phyloP scores from a whole-genome alignment of 2,888 invertebrate species.

The Monoplex corrugatus region DNA sequence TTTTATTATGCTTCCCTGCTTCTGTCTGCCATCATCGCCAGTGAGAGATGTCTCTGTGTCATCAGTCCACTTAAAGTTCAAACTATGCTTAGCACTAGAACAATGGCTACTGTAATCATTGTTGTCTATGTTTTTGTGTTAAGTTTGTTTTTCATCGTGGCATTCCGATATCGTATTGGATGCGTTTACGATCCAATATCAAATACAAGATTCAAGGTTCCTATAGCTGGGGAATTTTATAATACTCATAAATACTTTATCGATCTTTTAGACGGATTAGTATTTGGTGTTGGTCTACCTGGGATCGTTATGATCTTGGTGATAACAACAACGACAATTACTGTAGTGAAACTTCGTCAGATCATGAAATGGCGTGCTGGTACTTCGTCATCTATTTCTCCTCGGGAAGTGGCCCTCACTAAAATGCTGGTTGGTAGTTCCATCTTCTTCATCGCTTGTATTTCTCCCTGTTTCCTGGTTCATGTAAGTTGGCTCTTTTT shows the following conservation, averaged over 20 bases:
- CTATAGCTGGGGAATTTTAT: not conserved
- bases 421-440: not conserved
- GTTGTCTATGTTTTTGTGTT: not conserved
- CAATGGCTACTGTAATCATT: not conserved
- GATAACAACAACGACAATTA: not conserved
- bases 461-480: not conserved
- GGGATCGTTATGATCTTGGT: not conserved
- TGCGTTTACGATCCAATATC: not conserved
- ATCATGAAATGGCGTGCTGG: not conserved
- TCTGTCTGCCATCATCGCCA: not conserved
- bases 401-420: not conserved
- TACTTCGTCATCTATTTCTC: not conserved
- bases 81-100: not conserved
- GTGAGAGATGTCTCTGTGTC: not conserved
- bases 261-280: not conserved
- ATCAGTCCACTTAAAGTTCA: not conserved
- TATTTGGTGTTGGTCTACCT: not conserved
- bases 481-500: not conserved
- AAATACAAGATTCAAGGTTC: too few relatives aligned
- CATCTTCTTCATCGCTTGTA: not conserved
- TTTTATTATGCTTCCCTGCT: not conserved
- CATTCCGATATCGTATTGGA: not conserved
- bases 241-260: not conserved
- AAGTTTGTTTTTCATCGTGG: not conserved
- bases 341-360: slow-evolving; percentile 26